These are phyloP conservation scores for Marronus borbonicus DNA, from an alignment of 2,888 invertebrate species.

Conservation along the genomic window DNA sequence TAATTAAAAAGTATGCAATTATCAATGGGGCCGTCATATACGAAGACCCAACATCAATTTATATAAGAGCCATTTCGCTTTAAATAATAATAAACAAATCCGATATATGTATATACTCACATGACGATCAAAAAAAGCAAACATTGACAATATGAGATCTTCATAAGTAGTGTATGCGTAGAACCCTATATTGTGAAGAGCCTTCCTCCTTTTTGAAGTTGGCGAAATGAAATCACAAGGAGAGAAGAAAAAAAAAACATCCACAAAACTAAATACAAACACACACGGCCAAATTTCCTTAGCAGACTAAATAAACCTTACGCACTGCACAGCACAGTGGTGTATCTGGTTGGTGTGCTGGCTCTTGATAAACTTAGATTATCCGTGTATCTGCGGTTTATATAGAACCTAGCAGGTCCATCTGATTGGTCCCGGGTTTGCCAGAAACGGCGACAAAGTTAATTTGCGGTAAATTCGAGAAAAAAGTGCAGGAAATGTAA, in stretches of 20 bases:
- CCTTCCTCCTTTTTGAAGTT: not conserved
- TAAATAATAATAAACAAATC: constrained; percentile 30
- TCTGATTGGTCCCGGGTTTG: constrained; percentile 24
- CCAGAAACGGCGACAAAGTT: not conserved
- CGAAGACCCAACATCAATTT: not conserved
- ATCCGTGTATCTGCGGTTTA: constrained; percentile 23
- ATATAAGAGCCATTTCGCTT: not conserved
- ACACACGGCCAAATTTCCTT: constrained; percentile 5
- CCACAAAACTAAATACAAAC: not conserved
- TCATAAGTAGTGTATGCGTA: constrained; percentile 16
- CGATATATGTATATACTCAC: constrained; percentile 17
- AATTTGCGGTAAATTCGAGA: constrained; percentile 8
- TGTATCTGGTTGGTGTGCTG: not conserved
- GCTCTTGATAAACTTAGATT: not conserved
- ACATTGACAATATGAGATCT: constrained; percentile 24
- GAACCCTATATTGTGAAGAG: not conserved
- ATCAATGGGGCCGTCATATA: constrained; percentile 5
- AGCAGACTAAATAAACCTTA: constrained; percentile 17
- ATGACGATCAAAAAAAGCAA: constrained; percentile 33
- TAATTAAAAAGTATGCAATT: constrained; percentile 5
- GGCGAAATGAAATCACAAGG: not conserved
- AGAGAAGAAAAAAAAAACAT: not conserved
- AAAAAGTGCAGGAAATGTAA: constrained; percentile 24
- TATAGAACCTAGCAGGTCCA: constrained; percentile 9
- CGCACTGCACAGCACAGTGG: not conserved